Evolutionary conservation across 1,140 invertebrate species (phyloP), one percentile per base, ranked within the genome.

Genomic region (Solenopsis fugax): DNA sequence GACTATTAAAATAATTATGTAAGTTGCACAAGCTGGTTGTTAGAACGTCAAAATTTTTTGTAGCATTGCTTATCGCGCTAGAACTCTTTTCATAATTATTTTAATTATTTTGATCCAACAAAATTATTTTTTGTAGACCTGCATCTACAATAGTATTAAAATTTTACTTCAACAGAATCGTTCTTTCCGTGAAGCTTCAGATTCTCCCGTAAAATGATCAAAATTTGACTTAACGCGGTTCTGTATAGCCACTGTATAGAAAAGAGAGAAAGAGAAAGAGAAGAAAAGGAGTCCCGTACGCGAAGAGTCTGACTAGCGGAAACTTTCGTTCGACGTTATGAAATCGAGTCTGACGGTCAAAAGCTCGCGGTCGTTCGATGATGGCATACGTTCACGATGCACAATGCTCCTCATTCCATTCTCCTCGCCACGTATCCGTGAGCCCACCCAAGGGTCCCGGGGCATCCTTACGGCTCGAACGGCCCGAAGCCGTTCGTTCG

Each of bases 401-500:
- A 80, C 86, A 87, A 85, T 80, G 80, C 65, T 75, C 41, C 69
- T 76, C 56, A n/a, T 58, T n/a, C 65, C 64, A 80, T 90, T 90
- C 87, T 90, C 84, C 82, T 56, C 72, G 71, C 64, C 77, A 82
- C 86, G 89, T 85, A 90, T 90, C 87, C 77, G 77, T 82, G 62
- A 82, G 87, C 87, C 87, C 87, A 91, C 89, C 87, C 87, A 88
- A 86, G 87, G 87, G 87, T 69, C 34, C 52, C 71, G n/a, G 4
- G 24, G 9, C 50, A 16, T 10, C 81, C 72, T 58, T 48, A 71
- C 21, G 18, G 56, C 16, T 2, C 9, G 48, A n/a, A 60, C 4
- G 48, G 24, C 13, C 81, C 13, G 48, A 52, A 75, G 73, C 75
- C 73, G 73, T 88, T 88, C 73, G 73, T 88, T 88, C 85, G 86